A percentile compares a stretch with the other conserved stretches of the same genome.
phyloP scores from a whole-genome alignment of 2,888 invertebrate genomes.

The Xestia xanthographa region DNA sequence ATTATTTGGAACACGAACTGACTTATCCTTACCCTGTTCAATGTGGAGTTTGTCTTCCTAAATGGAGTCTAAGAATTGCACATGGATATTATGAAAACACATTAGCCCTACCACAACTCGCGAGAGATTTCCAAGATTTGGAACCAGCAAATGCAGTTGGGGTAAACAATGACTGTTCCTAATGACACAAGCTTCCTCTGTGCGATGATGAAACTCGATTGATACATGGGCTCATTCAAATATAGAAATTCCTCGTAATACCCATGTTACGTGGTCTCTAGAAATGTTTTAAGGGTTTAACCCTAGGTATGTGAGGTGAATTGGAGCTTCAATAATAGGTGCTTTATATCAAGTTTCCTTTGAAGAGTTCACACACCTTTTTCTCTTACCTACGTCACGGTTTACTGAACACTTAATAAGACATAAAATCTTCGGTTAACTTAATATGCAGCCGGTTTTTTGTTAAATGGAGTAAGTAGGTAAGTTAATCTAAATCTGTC shows the following conservation, averaged over 20 bases:
- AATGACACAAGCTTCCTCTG: constrained; percentile 41
- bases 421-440: constrained; percentile 39
- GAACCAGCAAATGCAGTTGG: constrained; percentile 14
- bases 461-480: constrained; percentile 47
- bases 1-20: constrained; percentile 16
- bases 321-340: constrained; percentile 32
- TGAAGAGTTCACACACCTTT: constrained; percentile 30
- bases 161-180: constrained; percentile 29
- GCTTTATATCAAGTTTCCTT: constrained; percentile 23
- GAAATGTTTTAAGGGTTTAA: background rate
- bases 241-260: constrained; percentile 20
- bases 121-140: constrained; percentile 36
- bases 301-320: background rate
- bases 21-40: background rate
- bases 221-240: constrained; percentile 5
- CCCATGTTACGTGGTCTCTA: background rate
- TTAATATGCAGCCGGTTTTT: constrained; percentile 57
- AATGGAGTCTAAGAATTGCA: constrained; percentile 32
- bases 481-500: constrained; percentile 59
- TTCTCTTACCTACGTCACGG: constrained; percentile 13
- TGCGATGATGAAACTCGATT: constrained; percentile 18
- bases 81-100: constrained; percentile 20
- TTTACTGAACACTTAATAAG: constrained; percentile 24
- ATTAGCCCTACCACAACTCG: constrained; percentile 23
- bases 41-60: constrained; percentile 13